Base-by-base conservation (phyloP, 2,888 invertebrate species). In the Clivina fossor region DNA sequence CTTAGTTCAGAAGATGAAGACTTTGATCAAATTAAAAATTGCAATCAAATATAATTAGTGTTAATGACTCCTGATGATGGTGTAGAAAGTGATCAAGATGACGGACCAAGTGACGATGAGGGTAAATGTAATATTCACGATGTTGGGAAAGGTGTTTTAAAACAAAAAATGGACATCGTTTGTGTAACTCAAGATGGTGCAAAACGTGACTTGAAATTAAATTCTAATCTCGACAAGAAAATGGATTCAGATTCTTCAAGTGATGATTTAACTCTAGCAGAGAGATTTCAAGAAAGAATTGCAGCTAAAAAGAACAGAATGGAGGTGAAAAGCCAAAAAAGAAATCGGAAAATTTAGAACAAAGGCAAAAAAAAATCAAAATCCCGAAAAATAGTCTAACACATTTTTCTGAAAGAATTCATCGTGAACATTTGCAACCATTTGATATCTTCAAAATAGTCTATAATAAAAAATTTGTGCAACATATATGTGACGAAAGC, bases 1-100 rank as follows among this genome's bases (percentile, higher is more conserved):
- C 33, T 43, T 16, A 41, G 40, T 32, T 56, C 48, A 13, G 56
- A 56, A 18, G 56, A 56, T 49, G 56, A 56, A 49, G 32, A 40
- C 24, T 26, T 19, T 15, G 56, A 40, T 28, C 19, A 11, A 30
- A 38, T 41, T 11, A 51, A 41, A 32, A 26, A 33, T 16, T 56
- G 43, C 33, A 15, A 41, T 28, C 19, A 43, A 51, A 41, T 56
- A 30, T 22, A 56, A 13, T 43, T 56, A 16, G 33, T 51, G 4
- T 18, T 51, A 15, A n/a, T 38, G n/a, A n/a, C 38, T 16, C 38
- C 38, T 38, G 9, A 38, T 19, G 38, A 38, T 38, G 49, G 56
- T 28, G 24, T 20, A 4, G 50, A 56, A 19, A 50, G 33, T 35
- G 48, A 55, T 24, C 7, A 18, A 9, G 55, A 55, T 18, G 55